These are phyloP conservation scores for Procavia capensis DNA, from an alignment of 2,113 vertebrate genomes.

Conservation along the genomic window DNA sequence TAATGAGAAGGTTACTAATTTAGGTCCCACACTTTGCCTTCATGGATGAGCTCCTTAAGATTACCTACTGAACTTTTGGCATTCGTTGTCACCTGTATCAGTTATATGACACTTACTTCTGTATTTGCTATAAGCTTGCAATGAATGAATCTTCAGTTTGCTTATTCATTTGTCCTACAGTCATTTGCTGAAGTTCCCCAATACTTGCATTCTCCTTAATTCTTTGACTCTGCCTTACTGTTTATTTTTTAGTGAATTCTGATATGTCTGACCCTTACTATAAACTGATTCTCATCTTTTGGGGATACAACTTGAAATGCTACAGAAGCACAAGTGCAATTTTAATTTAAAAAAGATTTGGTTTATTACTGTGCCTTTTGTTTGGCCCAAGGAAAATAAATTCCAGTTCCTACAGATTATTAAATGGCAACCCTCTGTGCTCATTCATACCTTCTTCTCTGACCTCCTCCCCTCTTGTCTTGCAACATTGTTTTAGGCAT, in stretches of 20 bases:
- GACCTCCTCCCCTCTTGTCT: neutral
- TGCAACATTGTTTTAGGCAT: neutral
- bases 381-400: neutral
- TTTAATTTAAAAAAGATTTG: neutral
- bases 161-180: neutral
- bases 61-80: neutral
- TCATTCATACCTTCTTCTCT: neutral
- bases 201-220: neutral
- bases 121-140: neutral
- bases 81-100: neutral
- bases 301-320: neutral
- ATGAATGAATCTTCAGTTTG: neutral
- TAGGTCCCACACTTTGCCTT: neutral
- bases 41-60: neutral
- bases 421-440: neutral
- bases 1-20: neutral
- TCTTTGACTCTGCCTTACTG: neutral
- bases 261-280: neutral
- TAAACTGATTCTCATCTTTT: neutral
- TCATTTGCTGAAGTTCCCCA: neutral
- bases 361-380: neutral
- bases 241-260: conserved; percentile 24
- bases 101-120: neutral
- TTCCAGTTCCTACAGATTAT: neutral
- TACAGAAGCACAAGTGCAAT: neutral